Percentiles rank a stretch among this genome's conserved stretches.
These are phyloP conservation scores for Sycobia sp. DNA, from an alignment of 1,140 invertebrate genomes.

Conservation along the genomic window DNA sequence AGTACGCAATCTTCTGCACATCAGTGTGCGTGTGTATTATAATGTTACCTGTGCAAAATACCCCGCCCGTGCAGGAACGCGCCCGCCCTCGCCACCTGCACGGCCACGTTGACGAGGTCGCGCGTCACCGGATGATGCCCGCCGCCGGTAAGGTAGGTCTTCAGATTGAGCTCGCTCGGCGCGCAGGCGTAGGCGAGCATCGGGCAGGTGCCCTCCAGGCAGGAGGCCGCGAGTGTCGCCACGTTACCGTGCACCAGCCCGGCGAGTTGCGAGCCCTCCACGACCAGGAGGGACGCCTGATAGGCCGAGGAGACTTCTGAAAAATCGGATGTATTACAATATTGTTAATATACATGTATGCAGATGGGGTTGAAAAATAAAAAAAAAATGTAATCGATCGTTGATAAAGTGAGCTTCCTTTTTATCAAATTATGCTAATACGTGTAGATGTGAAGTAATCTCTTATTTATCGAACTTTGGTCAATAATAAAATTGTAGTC, in stretches of 20 bases:
- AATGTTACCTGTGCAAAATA: conserved; percentile 74
- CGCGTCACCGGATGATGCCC: conserved; percentile 74
- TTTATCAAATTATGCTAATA: not conserved
- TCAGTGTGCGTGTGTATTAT: not conserved
- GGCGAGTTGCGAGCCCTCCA: conserved; percentile 83
- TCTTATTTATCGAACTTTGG: too few species aligned
- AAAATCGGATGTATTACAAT: too few species aligned
- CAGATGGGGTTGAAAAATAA: too few species aligned
- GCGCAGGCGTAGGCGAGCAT: conserved; percentile 82
- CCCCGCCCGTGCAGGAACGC: conserved; percentile 88
- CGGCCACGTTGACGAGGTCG: conserved; percentile 87
- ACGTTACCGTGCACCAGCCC: conserved; percentile 83
- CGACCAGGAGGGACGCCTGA: conserved; percentile 80
- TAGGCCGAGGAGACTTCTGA: conserved; percentile 83
- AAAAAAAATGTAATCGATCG: not conserved
- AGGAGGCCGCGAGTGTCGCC: conserved; percentile 79
- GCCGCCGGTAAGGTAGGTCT: conserved; percentile 73
- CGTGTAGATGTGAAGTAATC: not conserved
- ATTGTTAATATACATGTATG: too few species aligned
- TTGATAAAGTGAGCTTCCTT: not conserved
- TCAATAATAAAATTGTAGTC: too few species aligned
- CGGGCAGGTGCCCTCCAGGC: conserved; percentile 75
- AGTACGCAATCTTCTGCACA: not conserved
- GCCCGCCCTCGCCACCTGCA: conserved; percentile 85
- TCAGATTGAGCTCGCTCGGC: conserved; percentile 82